phyloP scores from a whole-genome alignment of 1,140 invertebrate genomes.

The Ladona fulva region DNA sequence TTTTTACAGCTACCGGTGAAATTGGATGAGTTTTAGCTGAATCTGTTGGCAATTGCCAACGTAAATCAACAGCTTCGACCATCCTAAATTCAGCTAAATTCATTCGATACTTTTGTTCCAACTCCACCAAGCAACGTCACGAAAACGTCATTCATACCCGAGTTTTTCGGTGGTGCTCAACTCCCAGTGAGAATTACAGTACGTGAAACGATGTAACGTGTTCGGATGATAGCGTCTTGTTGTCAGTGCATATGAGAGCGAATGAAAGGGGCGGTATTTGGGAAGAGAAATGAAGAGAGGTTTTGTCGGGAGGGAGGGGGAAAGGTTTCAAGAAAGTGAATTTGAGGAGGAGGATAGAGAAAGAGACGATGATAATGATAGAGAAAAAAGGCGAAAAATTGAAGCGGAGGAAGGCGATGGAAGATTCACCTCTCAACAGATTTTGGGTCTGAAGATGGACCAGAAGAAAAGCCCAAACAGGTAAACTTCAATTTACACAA shows the following conservation, averaged over 20 bases:
- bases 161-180: too few relatives aligned
- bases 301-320: not conserved
- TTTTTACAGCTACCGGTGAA: too few relatives aligned
- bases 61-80: too few relatives aligned
- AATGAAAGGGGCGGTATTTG: not conserved
- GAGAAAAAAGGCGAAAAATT: not conserved
- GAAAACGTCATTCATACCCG: too few relatives aligned
- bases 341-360: not conserved
- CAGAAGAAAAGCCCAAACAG: slow-evolving; percentile 5
- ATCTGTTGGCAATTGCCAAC: too few relatives aligned
- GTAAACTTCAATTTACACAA: not conserved
- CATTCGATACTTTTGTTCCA: too few relatives aligned
- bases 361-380: not conserved
- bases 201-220: not conserved
- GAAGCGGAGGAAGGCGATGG: not conserved
- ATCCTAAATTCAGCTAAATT: too few relatives aligned
- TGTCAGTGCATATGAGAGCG: not conserved
- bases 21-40: too few relatives aligned
- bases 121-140: too few relatives aligned
- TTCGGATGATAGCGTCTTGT: not conserved
- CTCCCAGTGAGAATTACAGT: too few relatives aligned
- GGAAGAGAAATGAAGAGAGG: not conserved
- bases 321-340: slow-evolving; percentile 10
- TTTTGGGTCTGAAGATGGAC: slow-evolving; percentile 4
- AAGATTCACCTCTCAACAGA: not conserved